Percentiles rank a stretch among this genome's conserved stretches.
phyloP scores from a whole-genome alignment of 2,797 vertebrate species.

The Labroides dimidiatus region DNA sequence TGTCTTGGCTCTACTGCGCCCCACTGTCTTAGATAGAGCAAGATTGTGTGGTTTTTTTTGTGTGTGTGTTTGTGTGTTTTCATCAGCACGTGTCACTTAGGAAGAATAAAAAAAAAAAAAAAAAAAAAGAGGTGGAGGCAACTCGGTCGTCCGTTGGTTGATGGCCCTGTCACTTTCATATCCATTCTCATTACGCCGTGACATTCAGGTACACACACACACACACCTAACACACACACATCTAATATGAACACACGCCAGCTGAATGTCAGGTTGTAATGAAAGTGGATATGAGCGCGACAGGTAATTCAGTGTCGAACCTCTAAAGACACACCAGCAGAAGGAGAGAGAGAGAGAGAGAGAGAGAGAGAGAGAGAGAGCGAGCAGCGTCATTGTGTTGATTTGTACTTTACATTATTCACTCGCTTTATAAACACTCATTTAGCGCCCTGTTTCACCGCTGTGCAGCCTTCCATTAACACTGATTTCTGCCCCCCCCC shows the following conservation, averaged over 20 bases:
- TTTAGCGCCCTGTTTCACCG: conserved; percentile 28
- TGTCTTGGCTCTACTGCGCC: conserved; percentile 74
- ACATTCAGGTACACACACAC: conserved; percentile 73
- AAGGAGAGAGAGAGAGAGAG: neutral
- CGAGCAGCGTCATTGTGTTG: conserved; percentile 30
- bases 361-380: neutral
- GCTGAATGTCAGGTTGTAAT: conserved; percentile 84
- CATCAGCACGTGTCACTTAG: conserved; percentile 38
- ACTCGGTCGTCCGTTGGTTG: conserved; percentile 26
- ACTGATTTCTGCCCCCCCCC: conserved; percentile 28
- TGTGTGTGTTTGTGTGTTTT: conserved; percentile 21
- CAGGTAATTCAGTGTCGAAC: conserved; percentile 65
- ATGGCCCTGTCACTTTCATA: conserved; percentile 75
- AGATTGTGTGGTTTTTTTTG: conserved; percentile 35
- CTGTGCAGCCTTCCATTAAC: conserved; percentile 9
- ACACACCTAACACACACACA: neutral
- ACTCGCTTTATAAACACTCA: conserved; percentile 42
- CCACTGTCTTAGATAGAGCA: conserved; percentile 52
- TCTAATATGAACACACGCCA: conserved; percentile 20
- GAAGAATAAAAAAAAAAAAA: neutral
- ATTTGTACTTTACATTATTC: conserved; percentile 58
- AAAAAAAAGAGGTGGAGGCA: conserved; percentile 25
- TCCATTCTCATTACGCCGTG: conserved; percentile 78
- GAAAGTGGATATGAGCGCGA: conserved; percentile 78
- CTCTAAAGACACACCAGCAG: conserved; percentile 52